phyloP scores from a whole-genome alignment of 2,888 invertebrate genomes.

The Busseola fusca region DNA sequence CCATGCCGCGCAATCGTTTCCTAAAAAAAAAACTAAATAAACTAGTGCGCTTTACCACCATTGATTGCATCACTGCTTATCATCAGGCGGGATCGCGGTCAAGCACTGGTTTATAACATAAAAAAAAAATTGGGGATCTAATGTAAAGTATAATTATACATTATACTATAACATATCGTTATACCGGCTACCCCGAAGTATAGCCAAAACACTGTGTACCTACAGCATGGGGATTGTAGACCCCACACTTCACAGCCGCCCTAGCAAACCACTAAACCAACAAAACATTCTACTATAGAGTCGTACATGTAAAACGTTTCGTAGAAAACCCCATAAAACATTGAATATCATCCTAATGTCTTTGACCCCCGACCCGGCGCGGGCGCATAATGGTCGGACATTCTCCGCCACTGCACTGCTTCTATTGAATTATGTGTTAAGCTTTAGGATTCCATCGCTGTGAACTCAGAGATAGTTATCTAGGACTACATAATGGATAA shows the following conservation, averaged over 20 bases:
- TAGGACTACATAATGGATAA: background rate
- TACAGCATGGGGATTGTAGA: background rate
- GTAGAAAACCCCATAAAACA: background rate
- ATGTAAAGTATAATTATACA: too few relatives aligned
- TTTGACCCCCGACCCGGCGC: conserved; percentile 21
- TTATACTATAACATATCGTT: too few relatives aligned
- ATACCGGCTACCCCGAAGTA: too few relatives aligned
- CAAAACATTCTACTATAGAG: background rate
- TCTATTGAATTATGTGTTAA: conserved; percentile 37
- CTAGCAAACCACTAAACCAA: too few relatives aligned
- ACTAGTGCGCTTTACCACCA: too few relatives aligned
- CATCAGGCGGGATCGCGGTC: too few relatives aligned
- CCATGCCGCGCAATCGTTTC: too few relatives aligned
- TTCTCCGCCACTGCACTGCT: conserved; percentile 38
- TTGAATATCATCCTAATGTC: conserved; percentile 17
- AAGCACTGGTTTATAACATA: too few relatives aligned
- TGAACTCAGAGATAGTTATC: conserved; percentile 16
- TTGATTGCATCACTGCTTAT: too few relatives aligned
- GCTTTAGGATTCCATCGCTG: conserved; percentile 26
- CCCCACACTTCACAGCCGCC: background rate
- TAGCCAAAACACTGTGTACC: too few relatives aligned
- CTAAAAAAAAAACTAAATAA: too few relatives aligned
- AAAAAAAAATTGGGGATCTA: too few relatives aligned
- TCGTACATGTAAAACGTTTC: background rate
- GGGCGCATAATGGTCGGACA: background rate